A percentile compares a stretch with the other conserved stretches of the same genome.
These are phyloP conservation scores for Oreochromis mossambicus DNA, from an alignment of 2,797 vertebrate species.

Conservation along the genomic window DNA sequence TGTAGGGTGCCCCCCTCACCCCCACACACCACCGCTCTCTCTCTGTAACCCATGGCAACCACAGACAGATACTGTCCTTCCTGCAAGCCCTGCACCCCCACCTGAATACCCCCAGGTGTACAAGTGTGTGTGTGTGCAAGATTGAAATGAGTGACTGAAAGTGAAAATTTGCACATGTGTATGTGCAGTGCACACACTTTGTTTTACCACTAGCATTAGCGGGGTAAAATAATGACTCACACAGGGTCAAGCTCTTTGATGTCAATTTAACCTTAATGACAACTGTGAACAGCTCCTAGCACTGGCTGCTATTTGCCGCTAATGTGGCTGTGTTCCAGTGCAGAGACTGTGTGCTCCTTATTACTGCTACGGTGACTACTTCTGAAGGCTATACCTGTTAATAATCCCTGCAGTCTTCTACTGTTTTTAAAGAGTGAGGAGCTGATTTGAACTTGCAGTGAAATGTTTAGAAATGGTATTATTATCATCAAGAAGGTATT, in stretches of 20 bases:
- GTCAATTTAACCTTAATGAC: constrained; percentile 54
- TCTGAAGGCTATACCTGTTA: not conserved
- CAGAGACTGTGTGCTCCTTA: not conserved
- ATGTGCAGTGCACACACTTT: not conserved
- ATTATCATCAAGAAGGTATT: not conserved
- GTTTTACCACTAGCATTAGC: constrained; percentile 37
- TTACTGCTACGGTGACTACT: not conserved
- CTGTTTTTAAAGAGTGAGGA: not conserved
- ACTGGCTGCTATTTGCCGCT: constrained; percentile 9
- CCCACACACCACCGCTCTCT: constrained; percentile 1
- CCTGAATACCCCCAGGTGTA: constrained; percentile 4
- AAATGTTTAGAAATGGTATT: not conserved
- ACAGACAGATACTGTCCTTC: constrained; percentile 55
- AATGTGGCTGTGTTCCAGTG: constrained; percentile 5
- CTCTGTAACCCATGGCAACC: constrained; percentile 73
- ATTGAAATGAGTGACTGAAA: not conserved
- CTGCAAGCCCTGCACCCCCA: constrained; percentile 9
- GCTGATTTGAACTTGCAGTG: not conserved
- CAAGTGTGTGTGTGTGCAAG: not conserved
- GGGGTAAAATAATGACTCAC: constrained; percentile 48
- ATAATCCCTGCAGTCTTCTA: not conserved
- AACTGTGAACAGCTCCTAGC: constrained; percentile 11
- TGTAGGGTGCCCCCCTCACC: constrained; percentile 21
- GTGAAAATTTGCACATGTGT: not conserved
- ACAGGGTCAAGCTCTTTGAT: constrained; percentile 49